Evolutionary conservation across 2,113 vertebrate genomes (phyloP).

Genomic region (Phalacrocorax pelagicus): DNA sequence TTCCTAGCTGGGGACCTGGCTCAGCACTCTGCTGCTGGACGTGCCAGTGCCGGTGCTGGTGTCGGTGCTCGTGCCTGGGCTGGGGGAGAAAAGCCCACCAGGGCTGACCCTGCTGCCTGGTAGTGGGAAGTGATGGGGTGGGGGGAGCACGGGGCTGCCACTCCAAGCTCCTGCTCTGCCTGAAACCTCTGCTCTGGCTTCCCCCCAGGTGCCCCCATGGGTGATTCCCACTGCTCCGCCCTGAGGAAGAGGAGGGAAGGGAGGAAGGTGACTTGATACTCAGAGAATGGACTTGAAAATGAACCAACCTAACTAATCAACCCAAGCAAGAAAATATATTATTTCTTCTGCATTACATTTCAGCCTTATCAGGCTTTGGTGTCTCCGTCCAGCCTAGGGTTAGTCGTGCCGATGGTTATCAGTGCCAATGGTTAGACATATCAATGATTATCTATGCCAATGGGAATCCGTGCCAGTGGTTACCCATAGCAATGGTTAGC

Average conservation of each 20-base stretch:
- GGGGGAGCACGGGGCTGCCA: not conserved
- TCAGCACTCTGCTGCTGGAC: rapidly evolving
- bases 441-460: rapidly evolving
- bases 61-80: rapidly evolving
- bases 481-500: not conserved
- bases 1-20: not conserved
- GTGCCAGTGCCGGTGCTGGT: not conserved
- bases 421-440: rapidly evolving
- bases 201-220: not conserved
- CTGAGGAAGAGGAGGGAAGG: not conserved
- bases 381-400: not conserved
- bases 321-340: not conserved
- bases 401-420: rapidly evolving
- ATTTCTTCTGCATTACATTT: not conserved
- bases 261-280: not conserved
- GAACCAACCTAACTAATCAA: not conserved
- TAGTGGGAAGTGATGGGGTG: not conserved
- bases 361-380: not conserved
- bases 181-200: not conserved
- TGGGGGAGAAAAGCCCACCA: not conserved
- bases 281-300: not conserved
- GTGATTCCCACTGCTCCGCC: rapidly evolving
- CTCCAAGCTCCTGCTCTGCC: rapidly evolving
- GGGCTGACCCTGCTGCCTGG: not conserved
- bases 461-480: not conserved